A percentile compares a stretch with the other conserved stretches of the same genome.
phyloP scores from a whole-genome alignment of 64 coral and sea anemone genomes.

The Porites australiensis region DNA sequence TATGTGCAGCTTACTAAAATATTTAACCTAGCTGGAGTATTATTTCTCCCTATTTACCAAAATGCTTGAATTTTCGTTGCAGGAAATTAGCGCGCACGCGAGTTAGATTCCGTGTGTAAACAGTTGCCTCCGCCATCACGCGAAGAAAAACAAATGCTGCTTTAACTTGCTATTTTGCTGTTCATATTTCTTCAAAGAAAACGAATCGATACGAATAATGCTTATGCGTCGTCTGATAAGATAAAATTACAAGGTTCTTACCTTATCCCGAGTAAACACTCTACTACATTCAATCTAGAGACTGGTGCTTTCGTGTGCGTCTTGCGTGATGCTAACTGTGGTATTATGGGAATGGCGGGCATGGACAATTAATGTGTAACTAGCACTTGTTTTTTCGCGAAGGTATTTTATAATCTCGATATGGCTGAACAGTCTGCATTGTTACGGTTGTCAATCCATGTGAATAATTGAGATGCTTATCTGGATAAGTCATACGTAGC shows the following conservation, averaged over 20 bases:
- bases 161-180: neutral
- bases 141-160: neutral
- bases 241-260: neutral
- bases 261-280: neutral
- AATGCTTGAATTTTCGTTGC: neutral
- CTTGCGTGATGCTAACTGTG: constrained; percentile 25
- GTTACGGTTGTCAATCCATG: neutral
- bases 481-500: neutral
- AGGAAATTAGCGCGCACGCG: constrained; percentile 18
- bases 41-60: constrained; percentile 2
- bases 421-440: neutral
- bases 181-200: neutral
- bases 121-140: constrained; percentile 4
- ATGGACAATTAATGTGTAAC: neutral
- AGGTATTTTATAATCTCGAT: neutral
- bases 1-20: constrained; percentile 2
- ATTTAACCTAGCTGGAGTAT: constrained; percentile 11
- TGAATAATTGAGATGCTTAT: constrained; percentile 26
- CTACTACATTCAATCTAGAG: neutral
- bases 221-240: neutral
- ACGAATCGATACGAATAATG: neutral
- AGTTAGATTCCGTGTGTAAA: neutral
- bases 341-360: constrained; percentile 22
- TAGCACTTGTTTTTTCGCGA: neutral
- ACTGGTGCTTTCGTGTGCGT: neutral